These are phyloP conservation scores for Maniola jurtina DNA, from an alignment of 1,140 invertebrate species.

Conservation along the genomic window DNA sequence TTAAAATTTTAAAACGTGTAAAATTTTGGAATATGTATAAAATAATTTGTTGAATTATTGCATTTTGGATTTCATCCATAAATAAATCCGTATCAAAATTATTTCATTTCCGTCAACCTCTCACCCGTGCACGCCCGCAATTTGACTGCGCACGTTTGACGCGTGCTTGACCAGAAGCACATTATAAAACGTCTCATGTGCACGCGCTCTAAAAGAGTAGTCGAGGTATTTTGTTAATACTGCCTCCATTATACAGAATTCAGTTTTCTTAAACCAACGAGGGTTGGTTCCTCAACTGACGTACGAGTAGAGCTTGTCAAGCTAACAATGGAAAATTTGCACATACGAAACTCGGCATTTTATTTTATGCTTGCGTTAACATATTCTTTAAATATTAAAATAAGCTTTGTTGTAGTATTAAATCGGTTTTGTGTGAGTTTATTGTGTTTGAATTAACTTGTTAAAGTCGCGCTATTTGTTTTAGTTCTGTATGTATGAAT, in stretches of 20 bases:
- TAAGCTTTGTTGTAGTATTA: conserved; percentile 16
- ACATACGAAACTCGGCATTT: conserved; percentile 30
- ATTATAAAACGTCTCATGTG: too few species aligned
- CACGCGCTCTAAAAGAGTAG: conserved; percentile 45
- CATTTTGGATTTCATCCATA: too few species aligned
- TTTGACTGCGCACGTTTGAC: too few species aligned
- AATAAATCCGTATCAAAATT: too few species aligned
- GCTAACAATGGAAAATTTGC: conserved; percentile 34
- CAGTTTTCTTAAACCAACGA: conserved; percentile 36
- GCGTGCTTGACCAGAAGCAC: too few species aligned
- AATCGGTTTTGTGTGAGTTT: conserved; percentile 13
- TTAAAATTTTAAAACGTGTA: too few species aligned
- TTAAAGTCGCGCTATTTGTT: neutral
- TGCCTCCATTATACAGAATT: conserved; percentile 62
- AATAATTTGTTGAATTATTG: too few species aligned
- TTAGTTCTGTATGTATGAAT: neutral
- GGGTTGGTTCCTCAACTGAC: conserved; percentile 14
- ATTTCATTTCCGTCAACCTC: too few species aligned
- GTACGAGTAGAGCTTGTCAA: conserved; percentile 32
- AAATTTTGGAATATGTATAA: too few species aligned
- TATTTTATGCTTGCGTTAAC: conserved; percentile 36
- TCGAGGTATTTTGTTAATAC: conserved; percentile 61
- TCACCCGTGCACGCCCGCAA: too few species aligned
- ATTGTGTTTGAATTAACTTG: conserved; percentile 1
- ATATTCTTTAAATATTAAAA: conserved; percentile 34